Percentiles rank a stretch among this genome's conserved stretches.
Evolutionary conservation across 2,113 vertebrate species (phyloP).

Genomic region (Ibidorhyncha struthersii): DNA sequence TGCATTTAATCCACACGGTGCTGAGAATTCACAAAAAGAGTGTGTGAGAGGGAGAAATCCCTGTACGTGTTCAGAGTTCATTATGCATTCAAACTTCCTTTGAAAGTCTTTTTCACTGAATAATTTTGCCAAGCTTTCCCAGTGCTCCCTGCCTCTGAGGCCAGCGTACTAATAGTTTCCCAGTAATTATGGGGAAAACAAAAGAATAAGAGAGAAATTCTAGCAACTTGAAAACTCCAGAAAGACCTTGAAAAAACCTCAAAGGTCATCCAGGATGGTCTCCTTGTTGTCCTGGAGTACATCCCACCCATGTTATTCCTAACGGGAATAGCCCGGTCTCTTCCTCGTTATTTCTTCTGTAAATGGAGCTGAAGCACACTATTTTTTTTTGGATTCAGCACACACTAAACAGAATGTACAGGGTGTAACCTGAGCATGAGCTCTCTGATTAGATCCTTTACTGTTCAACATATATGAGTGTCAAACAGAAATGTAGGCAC

Average conservation of each 20-base stretch:
- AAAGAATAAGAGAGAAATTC: background rate
- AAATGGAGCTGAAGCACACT: background rate
- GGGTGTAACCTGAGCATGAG: background rate
- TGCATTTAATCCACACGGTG: background rate
- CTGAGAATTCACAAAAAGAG: conserved; percentile 4
- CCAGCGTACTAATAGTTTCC: background rate
- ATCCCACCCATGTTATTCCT: background rate
- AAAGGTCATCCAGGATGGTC: background rate
- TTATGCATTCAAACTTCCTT: conserved; percentile 35
- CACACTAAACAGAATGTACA: background rate
- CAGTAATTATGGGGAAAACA: background rate
- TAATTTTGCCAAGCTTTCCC: conserved; percentile 10
- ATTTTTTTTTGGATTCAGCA: background rate
- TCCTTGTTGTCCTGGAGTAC: background rate
- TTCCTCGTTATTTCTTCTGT: background rate
- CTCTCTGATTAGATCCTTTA: background rate
- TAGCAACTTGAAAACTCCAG: background rate
- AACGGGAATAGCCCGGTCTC: background rate
- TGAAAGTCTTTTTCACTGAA: conserved; percentile 26
- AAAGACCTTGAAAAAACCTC: background rate
- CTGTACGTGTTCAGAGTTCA: background rate
- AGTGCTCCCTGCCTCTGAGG: conserved; percentile 5
- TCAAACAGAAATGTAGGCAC: background rate
- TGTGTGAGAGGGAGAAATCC: background rate
- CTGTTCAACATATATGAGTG: background rate